Base-by-base conservation (phyloP, 1,140 invertebrate genomes). In the Hylyphantes graminicola region DNA sequence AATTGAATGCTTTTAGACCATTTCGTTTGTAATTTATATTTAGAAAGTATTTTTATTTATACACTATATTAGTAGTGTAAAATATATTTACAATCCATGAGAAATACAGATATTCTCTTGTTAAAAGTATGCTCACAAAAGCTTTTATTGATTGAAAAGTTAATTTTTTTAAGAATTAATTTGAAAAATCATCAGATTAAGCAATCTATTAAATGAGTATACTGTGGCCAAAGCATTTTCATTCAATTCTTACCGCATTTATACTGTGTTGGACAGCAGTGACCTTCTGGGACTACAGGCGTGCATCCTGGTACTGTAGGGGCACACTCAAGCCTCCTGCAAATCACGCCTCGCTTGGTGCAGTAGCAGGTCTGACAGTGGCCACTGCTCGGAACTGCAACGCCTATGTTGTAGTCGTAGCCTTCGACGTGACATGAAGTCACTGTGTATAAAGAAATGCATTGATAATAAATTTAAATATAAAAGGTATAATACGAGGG, bases 201-300 rank as follows among this genome's bases (percentile, higher is more conserved):
- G 35, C 35, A 1, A 35, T 35, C 35, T 35, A 35, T 5, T 35
- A 35, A 35, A 35, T 35, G 5, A n/a, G n/a, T n/a, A 1, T 35
- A 35, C 35, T 35, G 35, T 35, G 5, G 55, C 64, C 35, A 2
- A 35, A 2, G 35, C 35, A 35, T 35, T 35, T 35, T 35, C 35
- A 35, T 35, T 35, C 5, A 35, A 72, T 19, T 92, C 91, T 92
- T 90, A 92, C 93, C 93, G 87, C 95, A 96, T 86, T 95, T 93
- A 87, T 96, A 96, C 87, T 94, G 94, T 64, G 93, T 93, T n/a
- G 95, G 94, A 88, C 95, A 96, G 89, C 95, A 96, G 88, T 95
- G 93, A 35, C 94, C 95, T 79, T 92, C 90, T 59, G 92, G 92
- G 35, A 94, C 92, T 48, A 96, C 92, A 0, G 95, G 94, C 70